Evolutionary conservation across 1,140 invertebrate species (phyloP), one percentile per base, ranked within the genome.

Genomic region (Drosophila orosa): DNA sequence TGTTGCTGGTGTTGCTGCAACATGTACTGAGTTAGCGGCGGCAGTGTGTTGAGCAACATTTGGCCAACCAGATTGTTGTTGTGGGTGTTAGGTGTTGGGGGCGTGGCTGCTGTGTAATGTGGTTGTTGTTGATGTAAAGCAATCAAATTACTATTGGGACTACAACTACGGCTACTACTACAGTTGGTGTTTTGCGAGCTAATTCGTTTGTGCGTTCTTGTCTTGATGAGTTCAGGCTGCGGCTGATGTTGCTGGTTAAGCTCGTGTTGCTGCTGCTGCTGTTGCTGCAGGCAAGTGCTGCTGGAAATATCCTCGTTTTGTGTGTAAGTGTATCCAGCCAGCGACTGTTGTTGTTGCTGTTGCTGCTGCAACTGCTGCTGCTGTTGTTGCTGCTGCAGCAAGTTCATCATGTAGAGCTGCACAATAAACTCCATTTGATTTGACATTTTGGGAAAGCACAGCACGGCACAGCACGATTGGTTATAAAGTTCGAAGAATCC

Each of bases 131-230:
- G 65, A 78, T 84, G 80, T 61, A 87, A 80, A 69, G 80, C 61
- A 80, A 78, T 90, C 69, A 80, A 91, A 91, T 91, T 91, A 91
- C 90, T 91, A 91, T 91, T 91, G 78, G 90, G 90, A 91, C 90
- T 91, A 79, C 90, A 90, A 91, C 90, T 91, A 91, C 90, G 80
- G 90, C 90, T 91, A 91, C 90, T 83, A 91, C 90, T 91, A 91
- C 90, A 78, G 83, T 85, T 91, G 78, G 80, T 78, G 80, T 80
- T 91, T 91, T 91, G 90, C 73, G 90, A 91, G 74, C 86, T 79
- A 79, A 80, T 87, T 67, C 90, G 75, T 72, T 80, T 90, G 58
- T 78, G 86, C 78, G 90, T 91, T 85, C 90, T 84, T 90, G 80
- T 78, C 60, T 78, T 85, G 52, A 65, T 35, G 45, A 37, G 54